Percentiles rank a stretch among this genome's conserved stretches.
Conservation (phyloP, 2,113 vertebrate species). For the Podarcis raffonei region DNA sequence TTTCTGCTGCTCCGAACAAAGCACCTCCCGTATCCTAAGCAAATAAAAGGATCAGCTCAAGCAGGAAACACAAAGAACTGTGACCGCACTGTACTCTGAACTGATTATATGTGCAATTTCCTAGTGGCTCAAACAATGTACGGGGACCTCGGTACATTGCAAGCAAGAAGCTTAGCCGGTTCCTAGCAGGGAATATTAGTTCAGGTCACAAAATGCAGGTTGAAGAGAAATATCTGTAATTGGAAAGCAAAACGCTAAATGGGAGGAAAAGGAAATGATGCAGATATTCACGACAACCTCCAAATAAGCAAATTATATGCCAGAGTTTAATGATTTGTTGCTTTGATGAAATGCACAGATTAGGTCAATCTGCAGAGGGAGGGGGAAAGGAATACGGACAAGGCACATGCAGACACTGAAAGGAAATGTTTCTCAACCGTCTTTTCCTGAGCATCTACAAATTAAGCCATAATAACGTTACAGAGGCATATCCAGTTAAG, state of each 20-base stretch:
- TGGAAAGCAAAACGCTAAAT: constrained; percentile 49
- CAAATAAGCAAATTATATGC: constrained; percentile 56
- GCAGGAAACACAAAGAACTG: constrained; percentile 69
- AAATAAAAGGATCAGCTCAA: constrained; percentile 71
- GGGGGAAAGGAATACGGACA: constrained; percentile 46
- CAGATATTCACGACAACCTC: constrained; percentile 5
- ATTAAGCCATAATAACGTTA: constrained; percentile 38
- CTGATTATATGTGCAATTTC: constrained; percentile 48
- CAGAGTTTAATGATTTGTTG: constrained; percentile 48
- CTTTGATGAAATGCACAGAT: constrained; percentile 46
- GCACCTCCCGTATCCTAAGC: constrained; percentile 68
- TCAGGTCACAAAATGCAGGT: constrained; percentile 16
- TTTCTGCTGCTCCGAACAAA: constrained; percentile 63
- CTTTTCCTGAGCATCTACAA: constrained; percentile 1
- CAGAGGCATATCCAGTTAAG: constrained; percentile 21
- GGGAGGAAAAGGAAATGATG: constrained; percentile 45
- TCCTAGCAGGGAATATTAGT: constrained; percentile 24
- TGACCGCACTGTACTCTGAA: constrained; percentile 53
- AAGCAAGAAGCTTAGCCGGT: background rate
- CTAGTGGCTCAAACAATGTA: constrained; percentile 13
- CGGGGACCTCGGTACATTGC: constrained; percentile 33
- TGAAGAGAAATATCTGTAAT: constrained; percentile 34
- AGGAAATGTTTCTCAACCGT: constrained; percentile 42
- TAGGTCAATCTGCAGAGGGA: constrained; percentile 34
- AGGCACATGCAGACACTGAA: constrained; percentile 35